Evolutionary conservation across 2,113 vertebrate species (phyloP), one percentile per base, ranked within the genome.

Genomic region (human): DNA sequence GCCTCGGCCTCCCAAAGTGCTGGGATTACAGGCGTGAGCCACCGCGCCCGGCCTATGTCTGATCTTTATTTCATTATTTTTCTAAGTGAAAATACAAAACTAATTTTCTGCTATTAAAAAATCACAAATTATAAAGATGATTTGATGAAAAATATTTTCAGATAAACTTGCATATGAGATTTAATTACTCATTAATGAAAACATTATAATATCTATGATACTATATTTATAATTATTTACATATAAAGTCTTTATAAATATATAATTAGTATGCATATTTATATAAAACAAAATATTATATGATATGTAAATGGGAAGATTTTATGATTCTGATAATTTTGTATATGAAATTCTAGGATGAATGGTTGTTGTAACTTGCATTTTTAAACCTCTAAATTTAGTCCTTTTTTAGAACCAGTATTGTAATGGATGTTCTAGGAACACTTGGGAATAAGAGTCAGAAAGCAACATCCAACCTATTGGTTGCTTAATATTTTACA

Each of bases 61-160:
- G 40, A 66, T 70, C 32, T 93, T 95, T 32, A 43, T 89, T 93
- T 80, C 3, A 52, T 84, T 59, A 38, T 81, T 93, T 73, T 93
- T 83, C 68, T 70, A 1, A 90, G 13, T 40, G 2, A 11, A 94
- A 70, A 27, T 30, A 16, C 7, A 92, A 90, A 87, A 48, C 32
- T 76, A 5, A 81, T 64, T 92, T 87, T 18, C 38, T 94, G n/a
- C 8, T 55, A 93, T 80, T 64, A 90, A 87, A 89, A 79, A 86
- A 45, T 50, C 3, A 78, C 0, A 70, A 94, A 78, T 92, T 86
- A 40, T 89, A 96, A 86, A 8, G 64, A 57, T 45, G 3, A 81
- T 43, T 87, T 84, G 17, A 89, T 85, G 5, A 25, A 59, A 89
- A 90, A 57, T 80, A 83, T 80, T 92, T 91, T 61, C 20, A 72